Evolutionary conservation across 2,888 invertebrate species (phyloP).

Genomic region (Drosophila affinis): DNA sequence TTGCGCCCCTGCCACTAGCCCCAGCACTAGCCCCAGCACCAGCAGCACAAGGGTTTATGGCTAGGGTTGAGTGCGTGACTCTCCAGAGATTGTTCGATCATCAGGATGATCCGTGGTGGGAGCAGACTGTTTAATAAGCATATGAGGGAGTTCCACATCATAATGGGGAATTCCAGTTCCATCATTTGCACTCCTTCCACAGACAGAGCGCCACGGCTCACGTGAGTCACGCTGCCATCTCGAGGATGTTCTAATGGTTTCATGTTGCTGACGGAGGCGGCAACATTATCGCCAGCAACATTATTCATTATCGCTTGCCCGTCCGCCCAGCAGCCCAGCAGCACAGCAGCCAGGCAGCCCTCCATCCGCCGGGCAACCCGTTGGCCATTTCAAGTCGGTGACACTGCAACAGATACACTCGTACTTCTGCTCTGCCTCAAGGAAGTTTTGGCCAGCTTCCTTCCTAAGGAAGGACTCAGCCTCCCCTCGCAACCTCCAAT

Average conservation of each 20-base stretch:
- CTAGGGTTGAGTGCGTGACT: slow-evolving; percentile 9
- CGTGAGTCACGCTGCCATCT: slow-evolving; percentile 21
- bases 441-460: slow-evolving; percentile 44
- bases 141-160: not conserved
- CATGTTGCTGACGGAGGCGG: slow-evolving; percentile 55
- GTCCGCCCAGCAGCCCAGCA: slow-evolving; percentile 5
- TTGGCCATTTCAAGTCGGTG: slow-evolving; percentile 62
- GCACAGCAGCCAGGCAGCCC: slow-evolving; percentile 1
- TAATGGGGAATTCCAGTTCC: not conserved
- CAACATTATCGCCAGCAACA: slow-evolving; percentile 72
- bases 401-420: slow-evolving; percentile 73
- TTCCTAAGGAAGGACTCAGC: slow-evolving; percentile 1
- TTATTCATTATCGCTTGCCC: slow-evolving; percentile 69
- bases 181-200: not conserved
- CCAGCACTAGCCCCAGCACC: not conserved
- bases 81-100: not conserved
- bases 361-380: not conserved
- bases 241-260: slow-evolving; percentile 8
- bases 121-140: too few species aligned
- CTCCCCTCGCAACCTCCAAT: not conserved
- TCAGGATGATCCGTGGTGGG: too few species aligned
- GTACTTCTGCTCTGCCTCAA: slow-evolving; percentile 61
- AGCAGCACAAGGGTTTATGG: not conserved
- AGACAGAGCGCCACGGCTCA: too few species aligned
- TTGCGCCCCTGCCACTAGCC: not conserved